A percentile compares a stretch with the other conserved stretches of the same genome.
These are phyloP conservation scores for Ptychodera flava DNA, from an alignment of 35 echinoderm and acorn worm species.

Conservation along the genomic window DNA sequence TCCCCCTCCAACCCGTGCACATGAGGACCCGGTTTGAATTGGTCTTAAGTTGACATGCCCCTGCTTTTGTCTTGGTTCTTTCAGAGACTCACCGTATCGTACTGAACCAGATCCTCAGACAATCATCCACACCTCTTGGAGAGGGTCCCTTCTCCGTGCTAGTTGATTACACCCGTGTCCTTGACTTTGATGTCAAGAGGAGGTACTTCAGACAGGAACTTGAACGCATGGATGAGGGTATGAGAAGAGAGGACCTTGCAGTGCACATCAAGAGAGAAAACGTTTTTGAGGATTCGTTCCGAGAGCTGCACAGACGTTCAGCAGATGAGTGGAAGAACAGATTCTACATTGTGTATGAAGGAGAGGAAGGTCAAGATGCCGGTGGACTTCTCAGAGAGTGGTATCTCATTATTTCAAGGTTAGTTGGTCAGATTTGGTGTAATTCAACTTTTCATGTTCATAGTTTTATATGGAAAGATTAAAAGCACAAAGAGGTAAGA, in stretches of 20 bases:
- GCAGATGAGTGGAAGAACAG: conserved; percentile 96
- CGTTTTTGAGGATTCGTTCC: conserved; percentile 94
- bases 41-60: too few relatives aligned
- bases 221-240: conserved; percentile 73
- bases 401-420: conserved; percentile 99
- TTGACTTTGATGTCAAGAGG: conserved; percentile 98
- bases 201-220: conserved; percentile 98
- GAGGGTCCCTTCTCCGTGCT: conserved; percentile 95
- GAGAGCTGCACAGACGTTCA: conserved; percentile 81
- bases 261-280: conserved; percentile 86
- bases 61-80: conserved; percentile 2
- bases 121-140: conserved; percentile 86
- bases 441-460: too few relatives aligned
- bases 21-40: too few relatives aligned
- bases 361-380: conserved; percentile 97
- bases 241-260: conserved; percentile 80
- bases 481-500: too few relatives aligned
- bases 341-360: conserved; percentile 98
- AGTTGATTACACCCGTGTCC: conserved; percentile 82
- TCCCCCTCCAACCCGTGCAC: too few relatives aligned
- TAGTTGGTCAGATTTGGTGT: conserved; percentile 40
- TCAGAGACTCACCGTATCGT: conserved; percentile 85
- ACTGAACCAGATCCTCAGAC: conserved; percentile 89
- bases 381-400: conserved; percentile 92
- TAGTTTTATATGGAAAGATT: too few relatives aligned